Evolutionary conservation across 2,888 invertebrate genomes (phyloP).

Genomic region (Eupithecia insigniata): DNA sequence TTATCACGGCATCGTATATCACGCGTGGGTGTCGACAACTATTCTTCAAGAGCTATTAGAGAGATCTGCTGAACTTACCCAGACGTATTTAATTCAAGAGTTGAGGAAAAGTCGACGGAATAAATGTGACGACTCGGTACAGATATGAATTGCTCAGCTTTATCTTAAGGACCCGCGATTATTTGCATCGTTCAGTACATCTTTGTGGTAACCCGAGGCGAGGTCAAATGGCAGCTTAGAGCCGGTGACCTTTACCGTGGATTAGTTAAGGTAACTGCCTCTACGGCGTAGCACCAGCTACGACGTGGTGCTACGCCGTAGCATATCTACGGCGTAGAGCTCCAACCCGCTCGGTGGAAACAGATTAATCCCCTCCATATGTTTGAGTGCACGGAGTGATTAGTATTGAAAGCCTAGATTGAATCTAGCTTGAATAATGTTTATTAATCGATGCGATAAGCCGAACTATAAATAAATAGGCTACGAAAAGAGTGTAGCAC

Average conservation of each 20-base stretch:
- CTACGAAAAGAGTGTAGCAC: not conserved
- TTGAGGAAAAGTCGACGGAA: slow-evolving; percentile 25
- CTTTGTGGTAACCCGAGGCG: not conserved
- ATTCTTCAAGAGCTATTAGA: slow-evolving; percentile 37
- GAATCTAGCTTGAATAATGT: not conserved
- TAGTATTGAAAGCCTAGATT: not conserved
- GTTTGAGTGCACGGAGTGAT: not conserved
- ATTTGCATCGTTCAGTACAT: slow-evolving; percentile 1
- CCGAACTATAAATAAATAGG: not conserved
- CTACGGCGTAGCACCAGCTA: slow-evolving; percentile 9
- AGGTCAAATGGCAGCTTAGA: not conserved
- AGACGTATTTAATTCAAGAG: slow-evolving; percentile 30
- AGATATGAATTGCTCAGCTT: slow-evolving; percentile 28
- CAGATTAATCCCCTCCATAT: not conserved
- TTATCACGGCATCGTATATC: slow-evolving; percentile 19
- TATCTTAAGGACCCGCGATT: not conserved
- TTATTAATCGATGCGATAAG: not conserved
- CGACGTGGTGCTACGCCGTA: slow-evolving; percentile 19
- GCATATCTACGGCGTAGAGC: slow-evolving; percentile 24
- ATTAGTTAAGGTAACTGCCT: not conserved
- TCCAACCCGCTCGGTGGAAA: not conserved
- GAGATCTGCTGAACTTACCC: slow-evolving; percentile 25
- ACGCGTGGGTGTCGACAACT: slow-evolving; percentile 30
- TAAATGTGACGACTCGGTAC: slow-evolving; percentile 20
- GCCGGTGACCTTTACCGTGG: slow-evolving; percentile 8